These are phyloP conservation scores for Brachionus rubens DNA, from an alignment of 1,140 invertebrate genomes.

Conservation along the genomic window DNA sequence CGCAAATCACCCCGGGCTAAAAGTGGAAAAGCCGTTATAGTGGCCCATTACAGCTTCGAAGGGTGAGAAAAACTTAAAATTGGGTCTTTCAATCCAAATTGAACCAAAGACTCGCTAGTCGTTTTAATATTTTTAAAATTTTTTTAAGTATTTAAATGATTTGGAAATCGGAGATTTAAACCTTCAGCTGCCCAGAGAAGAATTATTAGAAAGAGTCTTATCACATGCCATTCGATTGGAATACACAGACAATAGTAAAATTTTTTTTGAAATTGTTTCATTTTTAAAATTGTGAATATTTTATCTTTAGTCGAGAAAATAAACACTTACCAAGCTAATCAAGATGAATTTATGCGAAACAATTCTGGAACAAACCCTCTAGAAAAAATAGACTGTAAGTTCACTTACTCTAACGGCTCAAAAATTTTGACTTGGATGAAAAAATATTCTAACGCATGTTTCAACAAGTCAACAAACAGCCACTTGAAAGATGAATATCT, in stretches of 20 bases:
- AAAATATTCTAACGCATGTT: no score
- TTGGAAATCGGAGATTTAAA: conserved; percentile 65
- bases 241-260: conserved; percentile 74
- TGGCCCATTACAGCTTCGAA: no score
- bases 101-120: no score
- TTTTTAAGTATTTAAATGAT: conserved; percentile 70
- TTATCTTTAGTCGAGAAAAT: conserved; percentile 67
- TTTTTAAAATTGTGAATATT: neutral
- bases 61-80: no score
- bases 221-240: conserved; percentile 76
- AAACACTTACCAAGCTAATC: conserved; percentile 67
- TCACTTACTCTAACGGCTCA: no score
- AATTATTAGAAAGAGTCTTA: conserved; percentile 77
- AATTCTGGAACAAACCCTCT: conserved; percentile 71
- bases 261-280: conserved; percentile 13
- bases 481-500: neutral
- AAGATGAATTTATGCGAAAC: conserved; percentile 60
- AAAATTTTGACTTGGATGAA: no score
- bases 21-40: no score
- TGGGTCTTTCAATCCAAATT: no score
- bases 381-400: conserved; percentile 79
- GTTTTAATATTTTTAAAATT: conserved; percentile 23
- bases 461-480: no score
- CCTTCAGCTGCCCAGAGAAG: conserved; percentile 64
- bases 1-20: no score